A percentile compares a stretch with the other conserved stretches of the same genome.
phyloP scores from a whole-genome alignment of 2,797 vertebrate genomes.

The Notamacropus eugenii region DNA sequence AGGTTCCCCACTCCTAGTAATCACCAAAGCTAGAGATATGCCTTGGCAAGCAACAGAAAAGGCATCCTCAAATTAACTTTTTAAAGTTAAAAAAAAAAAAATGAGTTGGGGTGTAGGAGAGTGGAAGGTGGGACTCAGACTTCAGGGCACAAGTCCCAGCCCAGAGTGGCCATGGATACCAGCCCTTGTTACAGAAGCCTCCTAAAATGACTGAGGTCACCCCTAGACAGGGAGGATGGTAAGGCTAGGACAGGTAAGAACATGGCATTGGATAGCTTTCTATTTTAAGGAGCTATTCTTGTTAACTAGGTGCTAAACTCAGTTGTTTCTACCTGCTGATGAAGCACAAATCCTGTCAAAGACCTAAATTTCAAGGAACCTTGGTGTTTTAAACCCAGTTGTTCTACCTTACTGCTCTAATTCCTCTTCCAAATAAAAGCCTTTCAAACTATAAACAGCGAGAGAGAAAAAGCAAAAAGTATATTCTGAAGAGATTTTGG shows the following conservation, averaged over 20 bases:
- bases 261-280: background rate
- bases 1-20: too few species aligned
- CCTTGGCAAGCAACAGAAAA: background rate
- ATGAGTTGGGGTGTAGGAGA: background rate
- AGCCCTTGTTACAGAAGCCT: background rate
- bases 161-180: background rate
- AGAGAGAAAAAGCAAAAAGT: background rate
- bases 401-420: background rate
- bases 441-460: background rate
- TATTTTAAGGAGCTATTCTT: background rate
- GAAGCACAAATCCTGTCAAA: background rate
- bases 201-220: background rate
- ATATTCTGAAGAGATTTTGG: background rate
- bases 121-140: background rate
- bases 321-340: background rate
- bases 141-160: background rate
- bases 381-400: background rate
- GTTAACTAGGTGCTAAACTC: background rate
- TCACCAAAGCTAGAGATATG: background rate
- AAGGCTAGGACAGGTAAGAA: background rate
- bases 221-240: background rate
- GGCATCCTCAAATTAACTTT: background rate
- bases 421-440: background rate
- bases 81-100: background rate
- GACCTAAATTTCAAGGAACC: background rate